A percentile compares a stretch with the other conserved stretches of the same genome.
Evolutionary conservation across 2,797 vertebrate species (phyloP).

Genomic region (Pithecia hirsuta): DNA sequence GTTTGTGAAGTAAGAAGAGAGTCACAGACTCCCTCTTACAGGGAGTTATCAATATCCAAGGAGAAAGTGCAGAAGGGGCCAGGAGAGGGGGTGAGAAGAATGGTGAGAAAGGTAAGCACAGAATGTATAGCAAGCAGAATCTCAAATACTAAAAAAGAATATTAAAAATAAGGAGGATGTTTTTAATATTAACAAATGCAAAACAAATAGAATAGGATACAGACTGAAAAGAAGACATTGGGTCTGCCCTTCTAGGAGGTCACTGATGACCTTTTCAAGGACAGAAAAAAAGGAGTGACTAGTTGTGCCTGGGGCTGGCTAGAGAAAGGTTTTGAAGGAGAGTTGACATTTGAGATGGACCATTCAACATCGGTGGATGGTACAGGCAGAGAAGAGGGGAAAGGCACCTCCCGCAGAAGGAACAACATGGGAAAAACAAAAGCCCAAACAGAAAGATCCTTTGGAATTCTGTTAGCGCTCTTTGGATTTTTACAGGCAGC

Average conservation of each 20-base stretch:
- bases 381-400: constrained; percentile 1
- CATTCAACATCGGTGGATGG: neutral
- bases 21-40: fast-evolving
- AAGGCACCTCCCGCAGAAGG: constrained; percentile 35
- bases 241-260: neutral
- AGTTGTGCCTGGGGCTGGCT: neutral
- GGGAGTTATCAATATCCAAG: neutral
- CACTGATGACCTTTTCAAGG: constrained; percentile 17
- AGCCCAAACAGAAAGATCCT: neutral
- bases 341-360: constrained; percentile 15
- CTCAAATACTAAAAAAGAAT: neutral
- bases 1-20: neutral
- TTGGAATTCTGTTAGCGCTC: neutral
- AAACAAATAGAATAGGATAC: neutral
- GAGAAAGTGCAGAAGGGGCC: neutral
- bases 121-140: neutral
- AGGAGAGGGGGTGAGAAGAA: neutral
- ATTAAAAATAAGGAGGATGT: neutral
- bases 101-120: neutral
- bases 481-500: neutral
- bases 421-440: neutral
- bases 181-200: neutral
- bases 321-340: constrained; percentile 34
- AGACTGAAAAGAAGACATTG: neutral
- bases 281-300: constrained; percentile 8